phyloP scores from a whole-genome alignment of 30 jellyfish, hydroid and myxozoan genomes.

The Chrysaora quinquecirrha region DNA sequence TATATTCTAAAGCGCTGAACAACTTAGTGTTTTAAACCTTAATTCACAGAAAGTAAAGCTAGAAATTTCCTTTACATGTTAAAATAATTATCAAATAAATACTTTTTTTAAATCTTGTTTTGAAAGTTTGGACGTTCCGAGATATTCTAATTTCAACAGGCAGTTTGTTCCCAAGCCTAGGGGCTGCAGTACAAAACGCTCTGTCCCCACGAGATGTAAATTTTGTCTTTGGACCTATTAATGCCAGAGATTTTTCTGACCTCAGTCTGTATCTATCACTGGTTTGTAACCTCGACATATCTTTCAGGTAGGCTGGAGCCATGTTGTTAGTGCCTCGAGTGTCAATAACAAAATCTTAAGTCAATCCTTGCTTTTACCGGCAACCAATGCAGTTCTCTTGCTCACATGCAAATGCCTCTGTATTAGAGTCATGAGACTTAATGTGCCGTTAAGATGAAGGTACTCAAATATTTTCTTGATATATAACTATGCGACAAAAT shows the following conservation, averaged over 20 bases:
- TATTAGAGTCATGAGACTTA: no score
- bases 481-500: no score
- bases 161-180: conserved; percentile 42
- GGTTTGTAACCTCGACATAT: conserved; percentile 38
- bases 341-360: not conserved
- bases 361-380: conserved; percentile 2
- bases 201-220: conserved; percentile 28
- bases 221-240: conserved; percentile 19
- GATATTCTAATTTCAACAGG: conserved; percentile 41
- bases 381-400: conserved; percentile 22
- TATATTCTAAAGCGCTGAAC: conserved; percentile 57
- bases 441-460: no score
- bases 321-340: conserved; percentile 52
- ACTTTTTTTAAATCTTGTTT: conserved; percentile 5
- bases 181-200: conserved; percentile 22
- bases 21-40: not conserved
- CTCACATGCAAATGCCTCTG: no score
- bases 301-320: conserved; percentile 52
- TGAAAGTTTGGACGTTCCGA: conserved; percentile 38
- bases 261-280: conserved; percentile 14
- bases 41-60: not conserved
- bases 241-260: not conserved
- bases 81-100: conserved; percentile 14
- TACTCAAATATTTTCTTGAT: no score
- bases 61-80: conserved; percentile 7